Conservation (phyloP, 2,888 invertebrate genomes). For the Drosophila koepferae region DNA sequence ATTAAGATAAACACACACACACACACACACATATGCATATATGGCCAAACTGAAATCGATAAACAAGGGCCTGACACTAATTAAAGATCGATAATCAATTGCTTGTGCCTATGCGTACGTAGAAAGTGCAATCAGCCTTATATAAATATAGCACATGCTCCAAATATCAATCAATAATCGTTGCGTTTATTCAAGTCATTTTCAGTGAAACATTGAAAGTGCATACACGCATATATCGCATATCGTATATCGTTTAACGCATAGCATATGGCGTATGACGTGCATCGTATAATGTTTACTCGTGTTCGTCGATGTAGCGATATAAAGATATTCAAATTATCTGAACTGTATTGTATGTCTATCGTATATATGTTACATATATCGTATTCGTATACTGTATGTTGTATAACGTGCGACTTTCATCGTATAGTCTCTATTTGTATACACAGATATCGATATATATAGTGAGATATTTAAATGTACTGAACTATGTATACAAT, state of each 20-base stretch:
- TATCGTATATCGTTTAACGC: not conserved
- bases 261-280: not conserved
- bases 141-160: constrained; percentile 10
- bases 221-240: constrained; percentile 1
- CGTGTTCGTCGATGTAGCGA: no score
- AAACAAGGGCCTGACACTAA: constrained; percentile 34
- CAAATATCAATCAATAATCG: constrained; percentile 7
- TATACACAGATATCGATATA: not conserved
- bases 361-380: not conserved
- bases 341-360: not conserved
- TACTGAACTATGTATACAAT: not conserved
- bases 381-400: not conserved
- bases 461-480: not conserved
- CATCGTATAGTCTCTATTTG: not conserved
- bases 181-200: constrained; percentile 6
- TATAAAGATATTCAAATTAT: not conserved
- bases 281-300: not conserved
- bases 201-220: not conserved
- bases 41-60: constrained; percentile 47
- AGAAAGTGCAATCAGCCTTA: constrained; percentile 34
- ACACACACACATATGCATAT: not conserved
- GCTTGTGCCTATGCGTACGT: constrained; percentile 13
- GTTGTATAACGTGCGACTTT: not conserved
- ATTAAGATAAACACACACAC: not conserved
- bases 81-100: constrained; percentile 20